Evolutionary conservation across 2,888 invertebrate genomes (phyloP).

Genomic region (Galeopsomyia nigrocyanea): DNA sequence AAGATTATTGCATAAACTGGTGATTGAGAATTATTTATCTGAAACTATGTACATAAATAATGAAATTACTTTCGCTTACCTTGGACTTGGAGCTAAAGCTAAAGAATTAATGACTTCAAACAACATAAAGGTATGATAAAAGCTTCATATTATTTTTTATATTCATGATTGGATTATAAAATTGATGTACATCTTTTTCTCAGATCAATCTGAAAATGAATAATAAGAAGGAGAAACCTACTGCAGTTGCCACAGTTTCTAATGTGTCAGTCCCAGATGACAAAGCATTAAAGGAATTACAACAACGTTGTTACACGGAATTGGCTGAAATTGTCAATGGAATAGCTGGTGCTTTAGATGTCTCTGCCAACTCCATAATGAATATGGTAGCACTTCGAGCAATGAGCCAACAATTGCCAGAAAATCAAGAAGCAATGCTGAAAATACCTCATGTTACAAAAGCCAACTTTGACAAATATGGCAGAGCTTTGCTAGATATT

Average conservation of each 20-base stretch:
- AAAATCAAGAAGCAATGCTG: conserved; percentile 81
- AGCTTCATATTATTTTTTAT: not conserved
- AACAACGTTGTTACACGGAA: conserved; percentile 72
- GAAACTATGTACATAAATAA: conserved; percentile 83
- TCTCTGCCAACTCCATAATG: conserved; percentile 73
- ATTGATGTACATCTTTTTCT: not conserved
- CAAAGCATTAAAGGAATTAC: conserved; percentile 63
- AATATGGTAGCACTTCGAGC: conserved; percentile 71
- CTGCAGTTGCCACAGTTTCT: conserved; percentile 11
- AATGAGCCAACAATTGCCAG: conserved; percentile 85
- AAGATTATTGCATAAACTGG: conserved; percentile 84
- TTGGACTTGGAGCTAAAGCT: conserved; percentile 82
- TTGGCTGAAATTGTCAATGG: conserved; percentile 71
- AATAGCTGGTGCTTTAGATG: conserved; percentile 70
- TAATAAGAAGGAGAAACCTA: conserved; percentile 5
- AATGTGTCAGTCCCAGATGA: conserved; percentile 28
- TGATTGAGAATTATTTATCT: conserved; percentile 81
- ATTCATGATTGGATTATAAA: conserved; percentile 2
- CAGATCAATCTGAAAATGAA: conserved; percentile 19
- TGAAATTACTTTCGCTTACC: conserved; percentile 87
- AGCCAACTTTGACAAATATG: conserved; percentile 89
- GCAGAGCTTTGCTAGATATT: conserved; percentile 80
- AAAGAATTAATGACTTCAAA: conserved; percentile 70
- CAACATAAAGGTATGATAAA: conserved; percentile 65
- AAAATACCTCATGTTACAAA: conserved; percentile 88